A percentile compares a stretch with the other conserved stretches of the same genome.
These are phyloP conservation scores for Anolis sagrei DNA, from an alignment of 2,113 vertebrate genomes.

Conservation along the genomic window DNA sequence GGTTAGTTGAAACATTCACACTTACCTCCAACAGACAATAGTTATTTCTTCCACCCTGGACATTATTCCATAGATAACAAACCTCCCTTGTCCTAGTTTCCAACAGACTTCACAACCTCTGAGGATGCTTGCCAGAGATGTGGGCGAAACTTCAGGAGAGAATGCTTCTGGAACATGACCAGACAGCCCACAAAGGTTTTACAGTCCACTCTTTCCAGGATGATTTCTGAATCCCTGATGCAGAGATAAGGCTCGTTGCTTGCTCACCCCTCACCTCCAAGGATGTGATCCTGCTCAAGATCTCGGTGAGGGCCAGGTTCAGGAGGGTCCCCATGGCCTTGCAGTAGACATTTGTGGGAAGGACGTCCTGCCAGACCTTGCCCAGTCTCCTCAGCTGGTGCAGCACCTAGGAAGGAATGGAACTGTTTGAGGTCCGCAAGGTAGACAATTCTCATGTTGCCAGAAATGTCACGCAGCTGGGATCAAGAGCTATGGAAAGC, in stretches of 20 bases:
- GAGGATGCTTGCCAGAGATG: no score
- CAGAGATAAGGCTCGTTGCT: fast-evolving
- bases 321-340: conserved; percentile 94
- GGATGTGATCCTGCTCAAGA: conserved; percentile 85
- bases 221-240: fast-evolving
- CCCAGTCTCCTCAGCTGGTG: conserved; percentile 93
- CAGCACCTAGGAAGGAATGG: conserved; percentile 79
- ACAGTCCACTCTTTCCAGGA: background rate
- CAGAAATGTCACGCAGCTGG: background rate
- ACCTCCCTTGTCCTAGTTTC: no score
- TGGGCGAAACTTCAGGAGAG: no score
- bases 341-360: conserved; percentile 92
- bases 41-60: no score
- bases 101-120: no score
- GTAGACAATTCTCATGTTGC: no score
- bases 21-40: no score
- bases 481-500: background rate
- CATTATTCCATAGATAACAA: no score
- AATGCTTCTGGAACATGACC: no score
- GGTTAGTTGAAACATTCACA: no score
- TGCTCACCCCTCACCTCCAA: conserved; percentile 83
- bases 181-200: no score
- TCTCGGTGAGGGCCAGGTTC: conserved; percentile 87
- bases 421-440: background rate
- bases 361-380: conserved; percentile 93